Conservation (phyloP, 2,113 vertebrate species). For the Hypocryptadius cinnamomeus region DNA sequence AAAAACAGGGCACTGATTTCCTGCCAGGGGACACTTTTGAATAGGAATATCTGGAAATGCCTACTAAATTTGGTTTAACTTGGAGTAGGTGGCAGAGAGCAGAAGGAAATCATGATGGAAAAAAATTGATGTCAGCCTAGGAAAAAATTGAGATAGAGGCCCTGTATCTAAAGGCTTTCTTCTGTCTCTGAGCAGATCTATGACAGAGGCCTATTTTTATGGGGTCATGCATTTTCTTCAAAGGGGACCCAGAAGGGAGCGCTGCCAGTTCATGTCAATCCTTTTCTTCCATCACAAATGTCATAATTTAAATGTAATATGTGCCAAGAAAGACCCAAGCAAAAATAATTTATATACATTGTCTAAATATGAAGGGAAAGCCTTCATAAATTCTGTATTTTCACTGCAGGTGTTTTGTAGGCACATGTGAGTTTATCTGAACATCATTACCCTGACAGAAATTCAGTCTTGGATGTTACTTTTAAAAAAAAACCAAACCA, state of each 20-base stretch:
- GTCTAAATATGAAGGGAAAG: not conserved
- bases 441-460: not conserved
- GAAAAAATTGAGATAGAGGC: not conserved
- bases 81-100: not conserved
- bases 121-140: not conserved
- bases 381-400: not conserved
- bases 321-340: not conserved
- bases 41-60: not conserved
- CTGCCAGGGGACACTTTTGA: not conserved
- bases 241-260: not conserved
- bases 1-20: not conserved
- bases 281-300: not conserved
- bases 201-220: not conserved
- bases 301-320: not conserved
- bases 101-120: not conserved
- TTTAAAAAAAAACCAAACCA: not conserved
- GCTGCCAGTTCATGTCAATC: not conserved
- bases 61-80: not conserved
- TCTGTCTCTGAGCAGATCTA: not conserved
- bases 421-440: not conserved
- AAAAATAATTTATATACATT: not conserved
- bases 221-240: not conserved
- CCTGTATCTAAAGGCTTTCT: not conserved
- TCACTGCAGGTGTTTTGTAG: not conserved
- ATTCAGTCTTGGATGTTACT: not conserved